Evolutionary conservation across 64 coral and sea anemone genomes (phyloP).

Genomic region (Porites lutea): DNA sequence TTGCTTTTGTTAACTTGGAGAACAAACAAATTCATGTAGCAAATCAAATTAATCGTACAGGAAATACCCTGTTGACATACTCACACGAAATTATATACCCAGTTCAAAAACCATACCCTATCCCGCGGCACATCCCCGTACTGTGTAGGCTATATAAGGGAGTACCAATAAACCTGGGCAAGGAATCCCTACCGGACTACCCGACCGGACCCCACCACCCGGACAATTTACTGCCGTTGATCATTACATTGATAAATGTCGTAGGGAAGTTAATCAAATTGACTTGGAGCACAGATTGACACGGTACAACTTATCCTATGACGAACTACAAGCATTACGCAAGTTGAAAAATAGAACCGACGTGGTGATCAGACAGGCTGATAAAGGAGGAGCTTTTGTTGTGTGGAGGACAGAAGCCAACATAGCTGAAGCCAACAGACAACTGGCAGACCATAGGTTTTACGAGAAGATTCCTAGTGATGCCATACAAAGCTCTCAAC

Average conservation of each 20-base stretch:
- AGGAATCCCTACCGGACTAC: too few species aligned
- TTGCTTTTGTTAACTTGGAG: too few species aligned
- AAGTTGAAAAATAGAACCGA: too few species aligned
- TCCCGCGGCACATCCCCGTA: too few species aligned
- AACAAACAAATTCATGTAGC: too few species aligned
- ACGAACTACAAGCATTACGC: background rate
- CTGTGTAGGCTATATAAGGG: too few species aligned
- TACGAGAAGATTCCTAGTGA: background rate
- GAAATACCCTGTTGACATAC: too few species aligned
- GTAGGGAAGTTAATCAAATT: slow-evolving; percentile 17
- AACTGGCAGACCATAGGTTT: background rate
- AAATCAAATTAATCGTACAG: too few species aligned
- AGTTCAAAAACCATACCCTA: too few species aligned
- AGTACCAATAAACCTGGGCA: too few species aligned
- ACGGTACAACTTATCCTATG: background rate
- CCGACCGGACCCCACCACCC: slow-evolving; percentile 12
- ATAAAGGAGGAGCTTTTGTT: slow-evolving; percentile 8
- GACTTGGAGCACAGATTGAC: background rate
- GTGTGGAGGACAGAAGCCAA: background rate
- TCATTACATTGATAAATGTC: slow-evolving; percentile 16
- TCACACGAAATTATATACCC: too few species aligned
- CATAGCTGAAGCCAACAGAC: background rate
- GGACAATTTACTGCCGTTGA: slow-evolving; percentile 7
- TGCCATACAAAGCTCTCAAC: background rate
- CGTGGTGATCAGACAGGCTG: too few species aligned